phyloP scores from a whole-genome alignment of 2,797 vertebrate species.

The Poecilia wingei region DNA sequence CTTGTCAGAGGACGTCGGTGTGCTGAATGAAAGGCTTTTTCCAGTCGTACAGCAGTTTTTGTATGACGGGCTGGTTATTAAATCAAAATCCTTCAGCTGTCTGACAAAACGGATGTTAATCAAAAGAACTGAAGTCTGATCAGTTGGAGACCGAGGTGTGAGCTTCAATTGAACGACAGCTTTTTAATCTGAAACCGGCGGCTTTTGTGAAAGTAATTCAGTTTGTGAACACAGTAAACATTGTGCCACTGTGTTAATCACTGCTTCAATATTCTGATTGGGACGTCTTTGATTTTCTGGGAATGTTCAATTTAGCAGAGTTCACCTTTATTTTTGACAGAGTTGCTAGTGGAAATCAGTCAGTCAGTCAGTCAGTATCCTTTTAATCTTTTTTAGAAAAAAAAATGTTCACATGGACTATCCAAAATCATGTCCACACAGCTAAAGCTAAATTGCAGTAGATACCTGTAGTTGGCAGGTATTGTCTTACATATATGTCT shows the following conservation, averaged over 20 bases:
- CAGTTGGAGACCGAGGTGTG: neutral
- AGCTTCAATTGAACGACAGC: neutral
- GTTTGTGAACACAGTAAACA: neutral
- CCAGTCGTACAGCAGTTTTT: constrained; percentile 1
- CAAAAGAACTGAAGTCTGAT: constrained; percentile 1
- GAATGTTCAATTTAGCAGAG: neutral
- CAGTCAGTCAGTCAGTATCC: neutral
- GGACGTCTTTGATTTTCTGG: neutral
- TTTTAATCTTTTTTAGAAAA: neutral
- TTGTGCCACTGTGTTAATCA: neutral
- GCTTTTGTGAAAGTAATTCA: neutral
- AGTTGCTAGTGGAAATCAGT: neutral
- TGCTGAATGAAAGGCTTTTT: neutral
- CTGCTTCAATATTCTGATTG: neutral
- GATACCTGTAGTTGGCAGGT: too few species aligned
- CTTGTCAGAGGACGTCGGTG: constrained; percentile 2
- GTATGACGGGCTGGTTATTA: neutral
- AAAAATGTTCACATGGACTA: neutral
- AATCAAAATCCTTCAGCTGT: constrained; percentile 14
- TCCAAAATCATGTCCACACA: neutral
- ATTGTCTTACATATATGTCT: too few species aligned
- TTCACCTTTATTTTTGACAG: neutral
- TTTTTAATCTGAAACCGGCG: neutral
- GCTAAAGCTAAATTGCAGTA: neutral
- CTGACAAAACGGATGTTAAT: neutral